These are phyloP conservation scores for Pelvicachromis taeniatus DNA, from an alignment of 2,113 vertebrate genomes.

Conservation along the genomic window DNA sequence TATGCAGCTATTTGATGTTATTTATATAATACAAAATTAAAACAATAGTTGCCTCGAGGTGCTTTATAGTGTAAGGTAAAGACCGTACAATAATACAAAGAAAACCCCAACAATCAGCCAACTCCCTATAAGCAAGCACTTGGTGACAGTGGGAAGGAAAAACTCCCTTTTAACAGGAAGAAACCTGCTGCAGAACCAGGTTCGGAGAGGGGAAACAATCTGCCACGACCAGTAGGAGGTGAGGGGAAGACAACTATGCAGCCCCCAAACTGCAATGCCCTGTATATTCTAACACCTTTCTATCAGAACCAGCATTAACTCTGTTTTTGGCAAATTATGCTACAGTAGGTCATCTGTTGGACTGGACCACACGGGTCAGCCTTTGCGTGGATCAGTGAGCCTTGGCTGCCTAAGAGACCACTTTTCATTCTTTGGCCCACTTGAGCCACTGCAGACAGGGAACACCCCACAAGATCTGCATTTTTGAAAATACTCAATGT, in stretches of 20 bases:
- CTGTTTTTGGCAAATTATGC: not conserved
- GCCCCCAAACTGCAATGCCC: not conserved
- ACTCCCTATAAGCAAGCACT: not conserved
- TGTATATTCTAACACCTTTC: not conserved
- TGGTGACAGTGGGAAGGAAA: not conserved
- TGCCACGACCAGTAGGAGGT: not conserved
- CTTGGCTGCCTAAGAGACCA: not conserved
- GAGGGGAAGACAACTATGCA: not conserved
- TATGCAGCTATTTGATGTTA: not conserved
- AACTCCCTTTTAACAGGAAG: not conserved
- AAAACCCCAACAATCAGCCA: not conserved
- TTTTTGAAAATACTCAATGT: rapidly evolving
- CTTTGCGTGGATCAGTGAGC: not conserved
- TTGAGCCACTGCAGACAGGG: rapidly evolving
- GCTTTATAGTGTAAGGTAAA: no score
- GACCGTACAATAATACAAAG: no score
- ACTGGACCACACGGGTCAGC: not conserved
- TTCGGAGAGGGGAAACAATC: not conserved
- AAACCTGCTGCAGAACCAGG: not conserved
- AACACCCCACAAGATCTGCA: not conserved
- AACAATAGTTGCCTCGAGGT: no score
- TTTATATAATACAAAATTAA: not conserved
- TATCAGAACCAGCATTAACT: not conserved
- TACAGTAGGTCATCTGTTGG: not conserved
- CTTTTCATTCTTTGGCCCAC: not conserved